Evolutionary conservation across 1,140 invertebrate genomes (phyloP), one percentile per base, ranked within the genome.

Genomic region (Lutraria rhynchaena): DNA sequence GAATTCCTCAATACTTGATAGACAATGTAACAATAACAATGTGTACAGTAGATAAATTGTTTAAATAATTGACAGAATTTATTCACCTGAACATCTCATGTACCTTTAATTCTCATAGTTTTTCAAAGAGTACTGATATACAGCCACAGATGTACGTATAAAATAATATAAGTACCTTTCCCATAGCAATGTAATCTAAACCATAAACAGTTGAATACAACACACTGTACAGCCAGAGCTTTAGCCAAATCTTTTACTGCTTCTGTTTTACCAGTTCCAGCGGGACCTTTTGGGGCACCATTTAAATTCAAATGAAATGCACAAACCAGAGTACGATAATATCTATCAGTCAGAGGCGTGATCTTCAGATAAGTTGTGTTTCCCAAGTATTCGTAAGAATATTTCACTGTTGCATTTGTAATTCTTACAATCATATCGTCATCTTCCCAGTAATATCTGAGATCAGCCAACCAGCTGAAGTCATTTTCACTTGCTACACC

Each of bases 151-250:
- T n/a, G n/a, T n/a, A n/a, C n/a, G n/a, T n/a, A n/a, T n/a, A n/a
- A n/a, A n/a, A n/a, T n/a, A n/a, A n/a, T n/a, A n/a, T n/a, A n/a
- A n/a, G n/a, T 41, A 93, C 91, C 87, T 93, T 93, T 41, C 92
- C 92, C 92, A 93, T 93, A 69, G 92, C 92, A 77, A 93, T 90
- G 82, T 93, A 93, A 82, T 93, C 92, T 35, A 93, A 81, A 78
- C 92, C 92, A 87, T 93, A 92, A 93, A 71, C 92, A 93, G 86
- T 93, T 93, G 86, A 93, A 93, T 19, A 93, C 92, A 3, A 93
- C 90, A 89, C 92, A 93, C 86, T 93, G 92, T 29, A 93, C 92
- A 76, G 92, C 92, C 15, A 93, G 53, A 35, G 92, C 92, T 84
- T 93, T 93, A 58, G 92, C 92, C 46, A 93, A 80, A 89, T 93